Evolutionary conservation across 2,888 invertebrate genomes (phyloP).

Genomic region (Pandemis corylana): DNA sequence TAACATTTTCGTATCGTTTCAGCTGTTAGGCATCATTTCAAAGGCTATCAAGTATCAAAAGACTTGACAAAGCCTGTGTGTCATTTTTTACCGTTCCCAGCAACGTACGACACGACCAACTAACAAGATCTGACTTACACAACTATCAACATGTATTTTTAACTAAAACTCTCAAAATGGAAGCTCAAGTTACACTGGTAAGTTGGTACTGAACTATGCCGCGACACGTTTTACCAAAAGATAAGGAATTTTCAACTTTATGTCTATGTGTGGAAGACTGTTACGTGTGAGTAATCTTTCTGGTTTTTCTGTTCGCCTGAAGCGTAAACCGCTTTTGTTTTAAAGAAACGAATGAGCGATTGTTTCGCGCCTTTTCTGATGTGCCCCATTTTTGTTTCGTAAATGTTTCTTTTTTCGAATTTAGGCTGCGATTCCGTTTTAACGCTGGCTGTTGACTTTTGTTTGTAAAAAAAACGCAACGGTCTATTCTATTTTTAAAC

Average conservation of each 20-base stretch:
- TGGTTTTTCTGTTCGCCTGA: conserved; percentile 55
- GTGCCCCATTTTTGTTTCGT: conserved; percentile 44
- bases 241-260: background rate
- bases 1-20: background rate
- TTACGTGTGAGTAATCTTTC: background rate
- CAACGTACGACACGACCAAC: conserved; percentile 23
- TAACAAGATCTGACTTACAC: conserved; percentile 30
- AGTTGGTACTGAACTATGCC: conserved; percentile 56
- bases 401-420: conserved; percentile 32
- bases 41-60: conserved; percentile 61
- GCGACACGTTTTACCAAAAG: background rate
- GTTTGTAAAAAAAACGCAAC: background rate
- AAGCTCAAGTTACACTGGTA: conserved; percentile 60
- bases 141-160: conserved; percentile 45
- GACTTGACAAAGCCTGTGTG: conserved; percentile 56
- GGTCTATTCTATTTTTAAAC: background rate
- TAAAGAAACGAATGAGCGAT: conserved; percentile 72
- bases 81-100: conserved; percentile 29
- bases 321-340: conserved; percentile 71
- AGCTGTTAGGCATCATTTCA: background rate
- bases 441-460: background rate
- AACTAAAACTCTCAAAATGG: conserved; percentile 29
- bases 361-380: conserved; percentile 67
- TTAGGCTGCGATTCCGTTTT: conserved; percentile 14
- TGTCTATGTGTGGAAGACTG: background rate